These are phyloP conservation scores for Hippocampus barbouri DNA, from an alignment of 2,113 vertebrate species.

Conservation along the genomic window DNA sequence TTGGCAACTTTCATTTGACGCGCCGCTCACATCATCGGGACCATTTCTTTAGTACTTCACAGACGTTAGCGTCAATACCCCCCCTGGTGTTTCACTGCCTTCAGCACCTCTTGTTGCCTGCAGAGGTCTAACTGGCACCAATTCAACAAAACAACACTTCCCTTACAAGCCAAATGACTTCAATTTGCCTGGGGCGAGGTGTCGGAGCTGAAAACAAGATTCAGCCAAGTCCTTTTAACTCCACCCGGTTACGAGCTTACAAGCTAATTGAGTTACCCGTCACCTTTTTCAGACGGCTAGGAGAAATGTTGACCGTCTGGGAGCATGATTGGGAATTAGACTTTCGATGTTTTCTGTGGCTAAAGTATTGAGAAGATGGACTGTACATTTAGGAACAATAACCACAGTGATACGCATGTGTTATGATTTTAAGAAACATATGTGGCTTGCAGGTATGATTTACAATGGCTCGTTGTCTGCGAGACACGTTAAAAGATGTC, in stretches of 20 bases:
- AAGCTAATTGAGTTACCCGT: slow-evolving; percentile 17
- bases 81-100: slow-evolving; percentile 33
- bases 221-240: slow-evolving; percentile 2
- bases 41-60: slow-evolving; percentile 20
- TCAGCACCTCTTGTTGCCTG: slow-evolving; percentile 34
- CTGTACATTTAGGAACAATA: background rate
- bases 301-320: slow-evolving; percentile 7
- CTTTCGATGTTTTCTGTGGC: slow-evolving; percentile 1
- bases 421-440: background rate
- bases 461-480: background rate
- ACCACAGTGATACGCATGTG: background rate
- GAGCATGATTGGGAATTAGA: slow-evolving; percentile 27
- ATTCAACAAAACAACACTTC: slow-evolving; percentile 26
- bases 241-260: slow-evolving; percentile 26
- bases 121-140: slow-evolving; percentile 40
- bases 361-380: background rate
- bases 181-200: slow-evolving; percentile 1
- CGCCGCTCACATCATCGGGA: slow-evolving; percentile 8
- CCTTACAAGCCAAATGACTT: slow-evolving; percentile 13
- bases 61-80: slow-evolving; percentile 37
- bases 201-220: slow-evolving; percentile 23
- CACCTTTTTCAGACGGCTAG: slow-evolving; percentile 15
- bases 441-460: background rate
- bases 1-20: background rate
- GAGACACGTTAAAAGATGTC: background rate